Conservation (phyloP, 2,888 invertebrate species). For the Lycocerus yunnanus region DNA sequence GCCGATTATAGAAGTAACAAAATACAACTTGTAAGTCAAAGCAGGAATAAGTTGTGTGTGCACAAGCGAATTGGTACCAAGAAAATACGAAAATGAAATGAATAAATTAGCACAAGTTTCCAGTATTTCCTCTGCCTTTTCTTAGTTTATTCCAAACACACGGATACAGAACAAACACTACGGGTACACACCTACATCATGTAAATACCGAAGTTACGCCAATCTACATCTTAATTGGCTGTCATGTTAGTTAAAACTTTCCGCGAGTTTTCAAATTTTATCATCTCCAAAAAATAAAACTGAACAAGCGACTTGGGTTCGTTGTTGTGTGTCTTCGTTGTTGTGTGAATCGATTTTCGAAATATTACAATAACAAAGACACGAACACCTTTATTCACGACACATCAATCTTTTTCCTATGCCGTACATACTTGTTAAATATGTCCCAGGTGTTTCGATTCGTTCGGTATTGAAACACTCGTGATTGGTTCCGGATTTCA, state of each 20-base stretch:
- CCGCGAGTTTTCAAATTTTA: constrained; percentile 29
- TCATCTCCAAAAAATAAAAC: background rate
- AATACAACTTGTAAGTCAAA: constrained; percentile 38
- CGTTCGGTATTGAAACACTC: constrained; percentile 24
- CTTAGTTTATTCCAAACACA: constrained; percentile 51
- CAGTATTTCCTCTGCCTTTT: constrained; percentile 49
- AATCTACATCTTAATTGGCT: constrained; percentile 58
- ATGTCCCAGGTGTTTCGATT: constrained; percentile 28
- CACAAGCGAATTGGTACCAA: constrained; percentile 41
- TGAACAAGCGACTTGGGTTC: background rate
- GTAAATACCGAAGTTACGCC: constrained; percentile 54
- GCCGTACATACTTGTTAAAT: constrained; percentile 13
- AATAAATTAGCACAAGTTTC: constrained; percentile 54
- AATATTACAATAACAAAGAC: background rate
- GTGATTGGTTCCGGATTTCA: constrained; percentile 24
- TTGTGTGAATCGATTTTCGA: background rate
- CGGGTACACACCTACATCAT: constrained; percentile 52
- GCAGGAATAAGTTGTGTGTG: constrained; percentile 41
- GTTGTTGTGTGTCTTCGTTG: background rate
- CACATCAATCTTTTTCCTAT: constrained; percentile 27
- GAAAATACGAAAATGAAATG: constrained; percentile 50
- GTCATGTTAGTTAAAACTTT: constrained; percentile 54
- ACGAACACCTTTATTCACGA: constrained; percentile 24
- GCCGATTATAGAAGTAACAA: constrained; percentile 28
- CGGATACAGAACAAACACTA: constrained; percentile 51